Evolutionary conservation across 2,888 invertebrate genomes (phyloP).

Genomic region (Euzetes globulus): DNA sequence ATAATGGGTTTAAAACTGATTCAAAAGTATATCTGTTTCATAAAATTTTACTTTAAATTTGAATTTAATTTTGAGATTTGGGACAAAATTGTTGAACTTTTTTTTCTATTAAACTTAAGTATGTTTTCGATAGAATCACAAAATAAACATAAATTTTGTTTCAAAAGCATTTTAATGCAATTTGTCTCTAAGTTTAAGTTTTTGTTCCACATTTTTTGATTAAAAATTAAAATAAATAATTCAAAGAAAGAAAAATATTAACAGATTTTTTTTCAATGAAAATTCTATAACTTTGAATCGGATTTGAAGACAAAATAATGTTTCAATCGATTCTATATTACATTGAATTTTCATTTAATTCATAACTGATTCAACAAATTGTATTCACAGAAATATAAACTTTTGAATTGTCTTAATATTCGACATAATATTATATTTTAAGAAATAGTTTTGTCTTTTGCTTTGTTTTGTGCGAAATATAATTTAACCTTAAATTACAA

Average conservation of each 20-base stretch:
- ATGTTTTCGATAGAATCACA: background rate
- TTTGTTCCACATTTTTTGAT: no score
- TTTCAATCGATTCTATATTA: no score
- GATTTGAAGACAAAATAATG: no score
- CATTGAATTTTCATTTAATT: no score
- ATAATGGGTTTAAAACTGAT: conserved; percentile 3
- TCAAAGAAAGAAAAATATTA: no score
- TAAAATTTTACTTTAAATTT: background rate
- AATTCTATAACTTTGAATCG: no score
- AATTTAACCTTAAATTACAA: conserved; percentile 30
- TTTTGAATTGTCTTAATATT: conserved; percentile 15
- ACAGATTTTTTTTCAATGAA: no score
- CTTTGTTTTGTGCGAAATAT: conserved; percentile 13
- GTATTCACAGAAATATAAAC: conserved; percentile 16
- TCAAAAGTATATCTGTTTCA: conserved; percentile 2
- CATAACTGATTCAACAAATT: no score
- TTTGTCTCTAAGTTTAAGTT: background rate
- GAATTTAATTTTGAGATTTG: background rate
- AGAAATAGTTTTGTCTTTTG: background rate
- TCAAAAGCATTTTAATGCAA: background rate
- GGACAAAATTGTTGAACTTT: background rate
- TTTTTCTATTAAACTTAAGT: background rate
- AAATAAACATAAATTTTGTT: background rate
- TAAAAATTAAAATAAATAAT: no score
- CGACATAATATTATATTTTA: conserved; percentile 18